Conservation (phyloP, 2,113 vertebrate genomes). For the Mola mola region DNA sequence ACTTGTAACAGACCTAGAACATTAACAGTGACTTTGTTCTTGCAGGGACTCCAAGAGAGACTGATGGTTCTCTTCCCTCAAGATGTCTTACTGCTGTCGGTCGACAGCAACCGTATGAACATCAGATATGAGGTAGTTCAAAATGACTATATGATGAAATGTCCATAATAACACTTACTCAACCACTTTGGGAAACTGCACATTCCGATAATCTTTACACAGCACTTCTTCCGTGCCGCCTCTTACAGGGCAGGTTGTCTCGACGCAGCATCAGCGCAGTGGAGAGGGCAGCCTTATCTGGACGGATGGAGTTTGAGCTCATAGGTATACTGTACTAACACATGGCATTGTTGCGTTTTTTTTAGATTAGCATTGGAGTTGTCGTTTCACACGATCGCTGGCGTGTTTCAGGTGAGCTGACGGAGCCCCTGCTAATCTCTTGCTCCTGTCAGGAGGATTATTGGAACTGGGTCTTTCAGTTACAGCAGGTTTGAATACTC, state of each 20-base stretch:
- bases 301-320: conserved; percentile 84
- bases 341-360: too few relatives aligned
- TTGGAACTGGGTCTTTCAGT: conserved; percentile 82
- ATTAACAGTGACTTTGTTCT: too few relatives aligned
- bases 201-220: conserved; percentile 10
- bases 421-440: conserved; percentile 82
- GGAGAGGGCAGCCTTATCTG: conserved; percentile 74
- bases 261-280: conserved; percentile 79
- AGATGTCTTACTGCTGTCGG: conserved; percentile 84
- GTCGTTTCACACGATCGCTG: neutral
- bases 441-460: conserved; percentile 83
- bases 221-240: neutral
- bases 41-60: conserved; percentile 79
- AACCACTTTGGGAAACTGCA: conserved; percentile 2
- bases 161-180: conserved; percentile 29
- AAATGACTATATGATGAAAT: conserved; percentile 34
- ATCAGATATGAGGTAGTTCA: conserved; percentile 82
- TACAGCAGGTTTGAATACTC: conserved; percentile 81
- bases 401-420: conserved; percentile 78
- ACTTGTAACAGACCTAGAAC: too few relatives aligned
- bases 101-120: conserved; percentile 73
- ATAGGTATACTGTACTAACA: conserved; percentile 68
- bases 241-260: conserved; percentile 81
- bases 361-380: too few relatives aligned
- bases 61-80: conserved; percentile 83